A percentile compares a stretch with the other conserved stretches of the same genome.
Conservation (phyloP, 2,888 invertebrate genomes). For the Callimorpha dominula region DNA sequence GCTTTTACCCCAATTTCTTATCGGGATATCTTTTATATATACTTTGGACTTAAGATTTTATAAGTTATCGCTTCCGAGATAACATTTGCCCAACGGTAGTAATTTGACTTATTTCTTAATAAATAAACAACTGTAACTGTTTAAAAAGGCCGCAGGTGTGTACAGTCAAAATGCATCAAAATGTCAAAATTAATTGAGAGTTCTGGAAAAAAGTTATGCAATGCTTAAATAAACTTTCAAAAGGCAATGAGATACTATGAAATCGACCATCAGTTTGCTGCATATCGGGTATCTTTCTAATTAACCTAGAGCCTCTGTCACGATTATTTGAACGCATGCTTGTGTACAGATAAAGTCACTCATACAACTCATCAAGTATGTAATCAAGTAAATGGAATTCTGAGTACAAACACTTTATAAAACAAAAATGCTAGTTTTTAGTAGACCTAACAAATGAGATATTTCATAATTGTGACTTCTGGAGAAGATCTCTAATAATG, state of each 20-base stretch:
- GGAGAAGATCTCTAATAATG: constrained; percentile 23
- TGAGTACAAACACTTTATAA: background rate
- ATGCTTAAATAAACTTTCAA: constrained; percentile 75
- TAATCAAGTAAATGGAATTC: background rate
- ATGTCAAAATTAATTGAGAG: constrained; percentile 57
- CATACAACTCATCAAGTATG: background rate
- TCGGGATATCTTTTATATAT: constrained; percentile 45
- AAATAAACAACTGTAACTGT: constrained; percentile 64
- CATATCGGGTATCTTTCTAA: constrained; percentile 73
- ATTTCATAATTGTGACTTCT: constrained; percentile 3
- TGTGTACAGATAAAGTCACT: constrained; percentile 50
- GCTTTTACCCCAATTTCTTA: constrained; percentile 37
- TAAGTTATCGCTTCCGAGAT: constrained; percentile 51
- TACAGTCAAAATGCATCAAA: constrained; percentile 60
- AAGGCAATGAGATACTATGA: constrained; percentile 80
- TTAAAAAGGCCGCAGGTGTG: constrained; percentile 58
- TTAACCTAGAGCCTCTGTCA: constrained; percentile 77
- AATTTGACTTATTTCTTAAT: constrained; percentile 63
- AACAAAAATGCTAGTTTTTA: background rate
- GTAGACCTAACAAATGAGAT: background rate
- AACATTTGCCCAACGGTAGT: constrained; percentile 52
- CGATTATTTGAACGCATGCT: constrained; percentile 72
- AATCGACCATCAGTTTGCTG: constrained; percentile 69
- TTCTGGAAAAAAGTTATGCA: constrained; percentile 67
- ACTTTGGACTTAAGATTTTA: constrained; percentile 53